phyloP scores from a whole-genome alignment of 2,888 invertebrate species.

The Amphipoea lucens region DNA sequence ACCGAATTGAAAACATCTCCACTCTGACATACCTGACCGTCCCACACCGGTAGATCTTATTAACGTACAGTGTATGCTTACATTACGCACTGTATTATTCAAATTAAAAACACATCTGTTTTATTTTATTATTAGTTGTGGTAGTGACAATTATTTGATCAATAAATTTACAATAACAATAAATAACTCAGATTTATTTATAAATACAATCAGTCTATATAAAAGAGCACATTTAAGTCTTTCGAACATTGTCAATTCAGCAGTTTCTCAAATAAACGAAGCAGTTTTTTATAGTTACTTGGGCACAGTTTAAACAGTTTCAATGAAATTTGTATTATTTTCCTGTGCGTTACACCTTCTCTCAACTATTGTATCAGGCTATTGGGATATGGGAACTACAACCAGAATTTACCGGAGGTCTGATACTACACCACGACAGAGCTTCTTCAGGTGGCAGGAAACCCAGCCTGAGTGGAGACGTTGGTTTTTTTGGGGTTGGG shows the following conservation, averaged over 20 bases:
- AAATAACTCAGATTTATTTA: constrained; percentile 29
- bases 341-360: neutral
- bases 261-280: neutral
- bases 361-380: constrained; percentile 16
- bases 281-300: neutral
- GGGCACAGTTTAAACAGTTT: neutral
- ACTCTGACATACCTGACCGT: neutral
- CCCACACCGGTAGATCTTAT: neutral
- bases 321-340: constrained; percentile 33
- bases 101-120: constrained; percentile 5
- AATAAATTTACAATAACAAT: constrained; percentile 17
- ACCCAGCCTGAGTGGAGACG: constrained; percentile 1
- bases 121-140: neutral
- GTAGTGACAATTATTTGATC: neutral
- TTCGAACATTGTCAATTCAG: neutral
- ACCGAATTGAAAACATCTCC: neutral
- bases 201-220: constrained; percentile 29
- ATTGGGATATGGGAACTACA: constrained; percentile 42
- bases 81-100: constrained; percentile 1
- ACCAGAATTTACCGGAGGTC: rapidly evolving
- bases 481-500: constrained; percentile 29
- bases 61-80: neutral
- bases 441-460: constrained; percentile 68
- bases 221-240: neutral
- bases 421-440: constrained; percentile 21